Evolutionary conservation across 23 tunicate species (phyloP).

Genomic region (Clavelina lepadiformis): DNA sequence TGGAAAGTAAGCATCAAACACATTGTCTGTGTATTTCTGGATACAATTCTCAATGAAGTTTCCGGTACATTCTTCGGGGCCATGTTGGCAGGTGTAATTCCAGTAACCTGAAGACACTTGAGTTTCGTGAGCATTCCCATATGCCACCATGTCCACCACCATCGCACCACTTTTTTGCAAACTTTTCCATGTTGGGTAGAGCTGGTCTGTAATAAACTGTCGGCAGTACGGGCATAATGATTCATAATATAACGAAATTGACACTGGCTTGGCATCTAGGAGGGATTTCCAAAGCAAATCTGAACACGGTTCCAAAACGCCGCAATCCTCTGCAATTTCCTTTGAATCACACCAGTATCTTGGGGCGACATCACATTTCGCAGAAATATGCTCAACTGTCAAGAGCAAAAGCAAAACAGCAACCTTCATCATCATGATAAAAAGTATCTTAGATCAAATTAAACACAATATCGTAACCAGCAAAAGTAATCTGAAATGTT

Average conservation of each 20-base stretch:
- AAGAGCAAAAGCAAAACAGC: slow-evolving; percentile 8
- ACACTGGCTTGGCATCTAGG: slow-evolving; percentile 46
- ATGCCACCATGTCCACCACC: slow-evolving; percentile 43
- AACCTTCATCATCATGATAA: too few relatives aligned
- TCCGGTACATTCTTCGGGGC: slow-evolving; percentile 70
- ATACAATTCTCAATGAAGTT: slow-evolving; percentile 85
- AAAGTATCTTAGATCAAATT: too few relatives aligned
- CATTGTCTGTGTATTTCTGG: slow-evolving; percentile 31
- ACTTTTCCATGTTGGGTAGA: slow-evolving; percentile 79
- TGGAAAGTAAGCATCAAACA: slow-evolving; percentile 53
- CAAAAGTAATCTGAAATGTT: too few relatives aligned
- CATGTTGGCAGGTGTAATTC: slow-evolving; percentile 93
- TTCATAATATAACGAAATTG: slow-evolving; percentile 53
- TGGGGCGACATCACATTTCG: slow-evolving; percentile 48
- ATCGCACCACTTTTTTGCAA: slow-evolving; percentile 47
- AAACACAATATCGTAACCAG: too few relatives aligned
- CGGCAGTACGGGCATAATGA: slow-evolving; percentile 75
- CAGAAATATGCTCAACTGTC: slow-evolving; percentile 12
- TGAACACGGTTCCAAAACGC: slow-evolving; percentile 41
- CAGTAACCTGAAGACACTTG: slow-evolving; percentile 46
- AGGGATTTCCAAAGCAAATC: slow-evolving; percentile 9
- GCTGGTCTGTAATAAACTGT: slow-evolving; percentile 41
- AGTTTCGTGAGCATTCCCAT: slow-evolving; percentile 79
- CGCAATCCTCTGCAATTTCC: slow-evolving; percentile 51
- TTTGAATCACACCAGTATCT: slow-evolving; percentile 63